Evolutionary conservation across 2,797 vertebrate species (phyloP).

Genomic region (Cuniculus paca): DNA sequence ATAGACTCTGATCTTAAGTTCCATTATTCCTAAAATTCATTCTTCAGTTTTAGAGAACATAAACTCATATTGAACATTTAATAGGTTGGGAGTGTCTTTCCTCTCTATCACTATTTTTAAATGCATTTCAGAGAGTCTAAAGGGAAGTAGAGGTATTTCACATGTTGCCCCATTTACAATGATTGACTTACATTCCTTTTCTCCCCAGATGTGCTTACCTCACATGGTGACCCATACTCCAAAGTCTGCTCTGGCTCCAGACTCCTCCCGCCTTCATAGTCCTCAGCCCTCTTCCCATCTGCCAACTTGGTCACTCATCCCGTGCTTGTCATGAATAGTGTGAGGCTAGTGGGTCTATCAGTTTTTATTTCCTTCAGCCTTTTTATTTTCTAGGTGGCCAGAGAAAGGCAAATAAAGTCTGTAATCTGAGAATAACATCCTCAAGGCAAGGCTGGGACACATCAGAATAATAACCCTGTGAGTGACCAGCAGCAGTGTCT

Average conservation of each 20-base stretch:
- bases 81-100: no score
- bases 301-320: background rate
- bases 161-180: background rate
- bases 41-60: no score
- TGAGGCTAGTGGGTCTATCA: background rate
- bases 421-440: slow-evolving; percentile 67
- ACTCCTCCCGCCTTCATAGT: fast-evolving
- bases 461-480: slow-evolving; percentile 55
- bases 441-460: slow-evolving; percentile 23
- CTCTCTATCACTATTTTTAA: no score
- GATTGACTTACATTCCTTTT: background rate
- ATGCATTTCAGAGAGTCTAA: background rate
- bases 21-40: no score
- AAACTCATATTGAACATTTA: no score
- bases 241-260: no score
- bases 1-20: no score
- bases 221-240: fast-evolving
- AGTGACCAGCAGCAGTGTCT: slow-evolving; percentile 63
- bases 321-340: slow-evolving; percentile 22
- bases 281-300: background rate
- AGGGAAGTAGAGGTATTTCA: background rate
- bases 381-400: background rate
- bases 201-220: slow-evolving; percentile 37
- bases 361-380: background rate
- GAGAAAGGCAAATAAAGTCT: slow-evolving; percentile 55